A percentile compares a stretch with the other conserved stretches of the same genome.
Conservation (phyloP, 1,140 invertebrate genomes). For the Cepaea nemoralis region DNA sequence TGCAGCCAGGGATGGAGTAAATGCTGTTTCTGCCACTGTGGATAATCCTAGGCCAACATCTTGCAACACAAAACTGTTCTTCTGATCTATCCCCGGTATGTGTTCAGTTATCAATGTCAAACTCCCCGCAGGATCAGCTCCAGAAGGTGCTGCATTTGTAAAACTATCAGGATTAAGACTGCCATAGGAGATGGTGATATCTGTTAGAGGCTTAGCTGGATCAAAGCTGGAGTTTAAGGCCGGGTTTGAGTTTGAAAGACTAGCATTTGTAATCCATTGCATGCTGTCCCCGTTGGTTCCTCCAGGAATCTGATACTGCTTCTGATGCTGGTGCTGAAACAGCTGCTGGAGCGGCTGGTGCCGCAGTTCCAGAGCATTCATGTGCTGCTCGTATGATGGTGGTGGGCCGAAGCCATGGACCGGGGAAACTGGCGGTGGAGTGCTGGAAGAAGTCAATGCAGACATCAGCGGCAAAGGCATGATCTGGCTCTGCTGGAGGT, state of each 20-base stretch:
- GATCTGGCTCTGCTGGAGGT: constrained; percentile 45
- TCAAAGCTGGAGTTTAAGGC: not conserved
- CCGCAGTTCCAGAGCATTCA: constrained; percentile 54
- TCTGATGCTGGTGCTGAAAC: not conserved
- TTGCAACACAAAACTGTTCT: not conserved
- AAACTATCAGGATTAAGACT: not conserved
- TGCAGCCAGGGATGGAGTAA: not conserved
- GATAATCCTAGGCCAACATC: not conserved
- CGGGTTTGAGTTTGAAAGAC: not conserved
- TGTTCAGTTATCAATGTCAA: not conserved
- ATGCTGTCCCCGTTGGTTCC: not conserved
- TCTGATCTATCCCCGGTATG: not conserved
- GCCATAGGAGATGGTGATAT: not conserved
- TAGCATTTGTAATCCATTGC: not conserved
- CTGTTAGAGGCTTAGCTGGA: not conserved
- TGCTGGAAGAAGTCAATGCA: constrained; percentile 83
- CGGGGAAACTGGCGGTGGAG: constrained; percentile 83
- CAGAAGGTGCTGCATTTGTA: not conserved
- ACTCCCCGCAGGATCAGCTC: not conserved
- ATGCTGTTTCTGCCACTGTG: not conserved
- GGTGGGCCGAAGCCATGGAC: constrained; percentile 72
- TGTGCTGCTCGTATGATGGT: constrained; percentile 69
- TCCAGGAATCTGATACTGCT: not conserved
- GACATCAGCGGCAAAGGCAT: constrained; percentile 72
- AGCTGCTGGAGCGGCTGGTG: constrained; percentile 17